Evolutionary conservation across 2,113 vertebrate species (phyloP).

Genomic region (Perognathus longimembris): DNA sequence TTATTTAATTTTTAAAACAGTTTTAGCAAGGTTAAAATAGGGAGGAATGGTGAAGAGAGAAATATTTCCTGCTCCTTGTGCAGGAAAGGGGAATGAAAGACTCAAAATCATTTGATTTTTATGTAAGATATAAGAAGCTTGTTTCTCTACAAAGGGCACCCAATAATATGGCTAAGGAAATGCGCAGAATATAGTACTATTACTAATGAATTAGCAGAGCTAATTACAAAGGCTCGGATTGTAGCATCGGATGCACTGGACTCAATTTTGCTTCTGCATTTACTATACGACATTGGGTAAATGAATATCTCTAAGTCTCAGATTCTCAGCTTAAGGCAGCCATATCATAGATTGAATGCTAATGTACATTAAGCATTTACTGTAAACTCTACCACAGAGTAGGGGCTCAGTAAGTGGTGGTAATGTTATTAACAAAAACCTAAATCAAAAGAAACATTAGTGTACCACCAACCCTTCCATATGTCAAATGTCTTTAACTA

Average conservation of each 20-base stretch:
- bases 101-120: not conserved
- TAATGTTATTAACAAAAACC: not conserved
- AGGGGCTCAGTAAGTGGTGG: not conserved
- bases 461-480: not conserved
- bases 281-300: not conserved
- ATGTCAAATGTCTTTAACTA: not conserved
- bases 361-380: not conserved
- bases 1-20: no score
- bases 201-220: not conserved
- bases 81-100: no score
- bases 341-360: not conserved
- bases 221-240: not conserved
- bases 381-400: not conserved
- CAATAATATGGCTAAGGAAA: not conserved
- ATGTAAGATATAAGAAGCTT: not conserved
- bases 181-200: not conserved
- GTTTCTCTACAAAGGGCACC: not conserved
- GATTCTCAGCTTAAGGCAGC: not conserved
- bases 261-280: not conserved
- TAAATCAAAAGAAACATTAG: not conserved
- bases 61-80: no score
- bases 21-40: no score
- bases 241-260: not conserved
- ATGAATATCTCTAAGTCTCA: not conserved
- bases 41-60: no score